Conservation (phyloP, 2,888 invertebrate genomes). For the Elegia similella region DNA sequence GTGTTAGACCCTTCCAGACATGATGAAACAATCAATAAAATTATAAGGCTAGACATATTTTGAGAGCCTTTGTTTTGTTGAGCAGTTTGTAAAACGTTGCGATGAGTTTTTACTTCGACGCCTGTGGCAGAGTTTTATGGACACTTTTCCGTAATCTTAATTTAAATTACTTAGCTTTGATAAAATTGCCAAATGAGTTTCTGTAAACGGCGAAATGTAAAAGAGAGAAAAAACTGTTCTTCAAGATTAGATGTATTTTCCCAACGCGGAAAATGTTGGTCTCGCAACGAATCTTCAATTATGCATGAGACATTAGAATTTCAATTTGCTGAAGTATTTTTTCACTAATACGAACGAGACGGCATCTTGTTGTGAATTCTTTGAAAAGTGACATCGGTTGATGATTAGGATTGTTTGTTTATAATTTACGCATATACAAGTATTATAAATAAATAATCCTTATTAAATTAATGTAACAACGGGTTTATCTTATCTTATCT, state of each 20-base stretch:
- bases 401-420: slow-evolving; percentile 39
- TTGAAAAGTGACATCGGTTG: slow-evolving; percentile 36
- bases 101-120: neutral
- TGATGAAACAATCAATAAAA: slow-evolving; percentile 28
- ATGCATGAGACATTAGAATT: slow-evolving; percentile 52
- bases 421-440: slow-evolving; percentile 1
- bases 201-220: slow-evolving; percentile 32
- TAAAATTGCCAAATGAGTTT: slow-evolving; percentile 38
- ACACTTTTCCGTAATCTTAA: neutral
- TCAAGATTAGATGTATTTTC: slow-evolving; percentile 38
- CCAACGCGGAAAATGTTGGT: slow-evolving; percentile 41
- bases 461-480: no score
- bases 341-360: slow-evolving; percentile 32
- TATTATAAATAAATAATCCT: no score
- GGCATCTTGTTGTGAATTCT: slow-evolving; percentile 38
- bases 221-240: slow-evolving; percentile 29
- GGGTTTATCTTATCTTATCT: no score
- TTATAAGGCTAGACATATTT: no score
- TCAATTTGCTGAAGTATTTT: slow-evolving; percentile 43
- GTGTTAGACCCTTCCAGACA: slow-evolving; percentile 16
- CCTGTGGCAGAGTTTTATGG: neutral
- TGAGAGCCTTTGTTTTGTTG: no score
- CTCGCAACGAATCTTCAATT: slow-evolving; percentile 45
- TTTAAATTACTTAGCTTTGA: slow-evolving; percentile 29
- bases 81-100: no score